Conservation (phyloP, 2,888 invertebrate genomes). For the Epinotia bilunana region DNA sequence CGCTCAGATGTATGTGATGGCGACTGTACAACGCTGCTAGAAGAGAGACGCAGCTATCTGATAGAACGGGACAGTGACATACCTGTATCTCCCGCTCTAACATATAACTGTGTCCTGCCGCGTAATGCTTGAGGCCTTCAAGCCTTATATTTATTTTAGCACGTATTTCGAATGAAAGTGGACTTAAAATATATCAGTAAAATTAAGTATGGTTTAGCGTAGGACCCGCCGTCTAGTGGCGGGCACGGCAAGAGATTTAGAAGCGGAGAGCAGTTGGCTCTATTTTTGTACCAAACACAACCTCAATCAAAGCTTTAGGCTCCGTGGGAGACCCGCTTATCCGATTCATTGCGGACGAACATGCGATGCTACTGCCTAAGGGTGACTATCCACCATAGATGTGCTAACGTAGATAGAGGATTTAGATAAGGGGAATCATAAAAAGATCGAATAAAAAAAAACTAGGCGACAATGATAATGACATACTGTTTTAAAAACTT, state of each 20-base stretch:
- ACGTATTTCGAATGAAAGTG: slow-evolving; percentile 37
- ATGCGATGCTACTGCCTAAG: not conserved
- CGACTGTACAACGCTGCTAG: not conserved
- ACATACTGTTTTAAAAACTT: too few species aligned
- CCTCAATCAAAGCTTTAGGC: slow-evolving; percentile 54
- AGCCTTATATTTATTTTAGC: slow-evolving; percentile 42
- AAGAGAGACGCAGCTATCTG: slow-evolving; percentile 8
- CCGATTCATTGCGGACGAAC: slow-evolving; percentile 2
- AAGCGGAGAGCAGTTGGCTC: slow-evolving; percentile 64
- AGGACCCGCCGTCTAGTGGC: slow-evolving; percentile 13
- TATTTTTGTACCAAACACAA: slow-evolving; percentile 75
- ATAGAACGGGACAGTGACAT: not conserved
- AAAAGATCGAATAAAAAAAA: too few species aligned
- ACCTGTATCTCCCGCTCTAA: not conserved
- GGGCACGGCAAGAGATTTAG: slow-evolving; percentile 56
- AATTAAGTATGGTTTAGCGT: slow-evolving; percentile 36
- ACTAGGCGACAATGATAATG: too few species aligned
- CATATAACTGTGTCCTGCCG: not conserved
- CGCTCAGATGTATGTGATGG: too few species aligned
- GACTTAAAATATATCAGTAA: slow-evolving; percentile 42
- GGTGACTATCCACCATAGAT: too few species aligned
- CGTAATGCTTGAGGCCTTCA: slow-evolving; percentile 19
- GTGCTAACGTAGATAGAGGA: too few species aligned
- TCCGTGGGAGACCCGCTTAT: slow-evolving; percentile 1
- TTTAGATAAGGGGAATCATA: too few species aligned